Conservation (phyloP, 2,113 vertebrate genomes). For the Catharus fuscescens region DNA sequence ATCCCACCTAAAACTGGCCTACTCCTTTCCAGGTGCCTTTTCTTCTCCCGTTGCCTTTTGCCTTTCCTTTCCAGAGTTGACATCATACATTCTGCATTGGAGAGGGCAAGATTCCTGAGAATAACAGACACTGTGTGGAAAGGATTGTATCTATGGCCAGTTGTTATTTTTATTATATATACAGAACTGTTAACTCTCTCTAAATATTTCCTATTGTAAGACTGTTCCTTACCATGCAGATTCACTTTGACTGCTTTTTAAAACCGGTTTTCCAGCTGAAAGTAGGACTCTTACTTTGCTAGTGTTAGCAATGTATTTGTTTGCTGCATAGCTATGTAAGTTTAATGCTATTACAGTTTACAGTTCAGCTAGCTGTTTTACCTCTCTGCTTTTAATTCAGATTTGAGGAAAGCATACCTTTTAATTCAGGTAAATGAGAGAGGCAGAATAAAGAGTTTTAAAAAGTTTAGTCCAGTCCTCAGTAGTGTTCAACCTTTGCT, state of each 20-base stretch:
- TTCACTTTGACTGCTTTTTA: neutral
- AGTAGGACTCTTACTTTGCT: neutral
- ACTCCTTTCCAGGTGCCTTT: neutral
- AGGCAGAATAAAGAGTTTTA: neutral
- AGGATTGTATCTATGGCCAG: neutral
- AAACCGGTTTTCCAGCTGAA: neutral
- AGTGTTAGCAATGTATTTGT: neutral
- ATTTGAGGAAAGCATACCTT: neutral
- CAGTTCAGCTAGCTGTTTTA: neutral
- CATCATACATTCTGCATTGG: neutral
- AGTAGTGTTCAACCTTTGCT: neutral
- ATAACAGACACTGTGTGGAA: neutral
- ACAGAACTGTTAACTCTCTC: neutral
- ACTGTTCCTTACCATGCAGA: neutral
- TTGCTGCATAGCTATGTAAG: neutral
- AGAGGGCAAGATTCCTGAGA: neutral
- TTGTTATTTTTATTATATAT: neutral
- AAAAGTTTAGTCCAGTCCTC: neutral
- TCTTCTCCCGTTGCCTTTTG: neutral
- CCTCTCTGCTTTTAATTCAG: neutral
- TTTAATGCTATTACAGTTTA: neutral
- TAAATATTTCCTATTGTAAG: neutral
- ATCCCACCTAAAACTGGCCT: neutral
- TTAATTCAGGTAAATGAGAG: neutral
- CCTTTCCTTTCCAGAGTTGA: neutral